A percentile compares a stretch with the other conserved stretches of the same genome.
Conservation (phyloP, 2,797 vertebrate species). For the Eurystomus glaucurus region DNA sequence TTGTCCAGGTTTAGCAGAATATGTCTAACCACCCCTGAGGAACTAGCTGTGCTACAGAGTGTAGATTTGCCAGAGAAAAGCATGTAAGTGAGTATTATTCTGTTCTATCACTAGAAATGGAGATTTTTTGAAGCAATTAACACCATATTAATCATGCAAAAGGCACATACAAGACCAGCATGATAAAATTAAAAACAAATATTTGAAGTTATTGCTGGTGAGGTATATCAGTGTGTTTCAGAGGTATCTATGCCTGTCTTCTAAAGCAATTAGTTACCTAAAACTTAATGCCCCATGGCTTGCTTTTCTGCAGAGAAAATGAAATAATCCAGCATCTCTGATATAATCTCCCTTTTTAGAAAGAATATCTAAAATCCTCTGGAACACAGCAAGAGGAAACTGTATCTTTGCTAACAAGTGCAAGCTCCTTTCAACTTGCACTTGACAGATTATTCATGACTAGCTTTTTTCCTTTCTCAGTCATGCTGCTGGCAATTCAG, state of each 20-base stretch:
- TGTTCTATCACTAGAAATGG: not conserved
- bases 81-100: not conserved
- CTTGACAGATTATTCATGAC: not conserved
- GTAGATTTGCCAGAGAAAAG: not conserved
- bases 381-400: not conserved
- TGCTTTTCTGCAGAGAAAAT: not conserved
- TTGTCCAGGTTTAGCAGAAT: not conserved
- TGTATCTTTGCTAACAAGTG: not conserved
- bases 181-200: not conserved
- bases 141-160: not conserved
- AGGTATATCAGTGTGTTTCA: not conserved
- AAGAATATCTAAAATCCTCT: not conserved
- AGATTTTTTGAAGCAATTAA: not conserved
- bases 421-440: not conserved
- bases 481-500: not conserved
- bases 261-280: not conserved
- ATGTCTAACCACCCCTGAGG: not conserved
- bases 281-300: accelerated
- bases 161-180: not conserved
- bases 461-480: not conserved
- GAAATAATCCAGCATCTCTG: not conserved
- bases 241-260: not conserved
- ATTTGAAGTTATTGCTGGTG: not conserved
- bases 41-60: not conserved
- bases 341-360: not conserved